Evolutionary conservation across 2,888 invertebrate genomes (phyloP).

Genomic region (Troilus luridus): DNA sequence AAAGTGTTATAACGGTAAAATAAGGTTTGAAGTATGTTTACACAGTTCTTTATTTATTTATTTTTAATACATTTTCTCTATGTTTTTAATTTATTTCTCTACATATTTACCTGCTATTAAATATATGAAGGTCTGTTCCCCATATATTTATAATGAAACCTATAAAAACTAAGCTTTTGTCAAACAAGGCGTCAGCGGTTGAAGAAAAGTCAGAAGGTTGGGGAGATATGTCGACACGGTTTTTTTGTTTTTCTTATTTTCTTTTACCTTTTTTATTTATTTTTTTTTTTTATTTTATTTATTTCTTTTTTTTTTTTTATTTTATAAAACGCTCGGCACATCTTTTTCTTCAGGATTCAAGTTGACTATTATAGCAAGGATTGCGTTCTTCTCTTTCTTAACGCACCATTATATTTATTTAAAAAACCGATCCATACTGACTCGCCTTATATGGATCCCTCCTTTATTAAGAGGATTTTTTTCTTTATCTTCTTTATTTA

Average conservation of each 20-base stretch:
- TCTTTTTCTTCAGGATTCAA: constrained; percentile 19
- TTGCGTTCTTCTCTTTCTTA: constrained; percentile 53
- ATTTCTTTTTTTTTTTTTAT: too few species aligned
- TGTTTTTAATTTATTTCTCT: background rate
- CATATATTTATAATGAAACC: constrained; percentile 53
- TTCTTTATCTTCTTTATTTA: background rate
- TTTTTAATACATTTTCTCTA: constrained; percentile 1
- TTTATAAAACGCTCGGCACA: background rate
- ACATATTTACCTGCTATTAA: constrained; percentile 8
- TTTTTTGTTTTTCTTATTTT: background rate
- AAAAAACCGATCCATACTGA: constrained; percentile 10
- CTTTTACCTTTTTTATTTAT: background rate
- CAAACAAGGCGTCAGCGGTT: constrained; percentile 54
- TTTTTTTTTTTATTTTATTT: too few species aligned
- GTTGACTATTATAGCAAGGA: constrained; percentile 54
- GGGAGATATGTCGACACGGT: constrained; percentile 50
- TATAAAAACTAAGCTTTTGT: constrained; percentile 45
- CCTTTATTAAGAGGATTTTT: background rate
- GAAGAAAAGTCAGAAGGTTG: constrained; percentile 45
- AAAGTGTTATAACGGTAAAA: too few species aligned
- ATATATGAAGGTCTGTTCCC: constrained; percentile 16
- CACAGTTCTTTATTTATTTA: too few species aligned
- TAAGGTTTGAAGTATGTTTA: too few species aligned
- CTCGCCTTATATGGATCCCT: background rate
- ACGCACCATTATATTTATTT: constrained; percentile 55